Conservation (phyloP, 2,888 invertebrate species). For the Helleia helle region DNA sequence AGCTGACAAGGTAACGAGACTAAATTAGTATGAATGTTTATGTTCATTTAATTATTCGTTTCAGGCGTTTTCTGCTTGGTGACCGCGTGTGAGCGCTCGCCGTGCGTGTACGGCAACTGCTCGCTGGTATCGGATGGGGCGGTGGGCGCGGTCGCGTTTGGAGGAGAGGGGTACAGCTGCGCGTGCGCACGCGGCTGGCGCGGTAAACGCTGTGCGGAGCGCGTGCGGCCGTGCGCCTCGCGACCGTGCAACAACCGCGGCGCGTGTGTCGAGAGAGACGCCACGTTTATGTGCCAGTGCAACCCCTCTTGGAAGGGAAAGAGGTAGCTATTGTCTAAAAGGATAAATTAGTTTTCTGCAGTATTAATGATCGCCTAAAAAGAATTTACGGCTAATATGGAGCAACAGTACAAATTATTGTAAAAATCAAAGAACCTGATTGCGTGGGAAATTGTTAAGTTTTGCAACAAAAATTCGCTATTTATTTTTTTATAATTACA, state of each 20-base stretch:
- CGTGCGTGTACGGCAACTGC: slow-evolving; percentile 80
- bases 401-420: no score
- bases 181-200: slow-evolving; percentile 83
- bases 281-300: slow-evolving; percentile 80
- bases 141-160: slow-evolving; percentile 81
- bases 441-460: no score
- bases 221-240: slow-evolving; percentile 79
- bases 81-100: slow-evolving; percentile 82
- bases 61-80: slow-evolving; percentile 84
- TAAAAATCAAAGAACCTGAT: no score
- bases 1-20: no score
- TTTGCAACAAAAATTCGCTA: no score
- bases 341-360: background rate
- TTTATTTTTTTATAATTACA: no score
- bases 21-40: no score
- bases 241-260: slow-evolving; percentile 85
- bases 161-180: slow-evolving; percentile 79
- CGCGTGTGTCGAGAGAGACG: slow-evolving; percentile 79
- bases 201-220: slow-evolving; percentile 79
- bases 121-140: slow-evolving; percentile 57
- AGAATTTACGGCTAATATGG: no score
- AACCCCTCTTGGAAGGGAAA: slow-evolving; percentile 83
- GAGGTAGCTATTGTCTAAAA: slow-evolving; percentile 33
- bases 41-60: no score
- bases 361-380: no score